Evolutionary conservation across 92 coral and sea anemone species (phyloP), one percentile per base, ranked within the genome.

Genomic region (Zoanthus sansibaricus): DNA sequence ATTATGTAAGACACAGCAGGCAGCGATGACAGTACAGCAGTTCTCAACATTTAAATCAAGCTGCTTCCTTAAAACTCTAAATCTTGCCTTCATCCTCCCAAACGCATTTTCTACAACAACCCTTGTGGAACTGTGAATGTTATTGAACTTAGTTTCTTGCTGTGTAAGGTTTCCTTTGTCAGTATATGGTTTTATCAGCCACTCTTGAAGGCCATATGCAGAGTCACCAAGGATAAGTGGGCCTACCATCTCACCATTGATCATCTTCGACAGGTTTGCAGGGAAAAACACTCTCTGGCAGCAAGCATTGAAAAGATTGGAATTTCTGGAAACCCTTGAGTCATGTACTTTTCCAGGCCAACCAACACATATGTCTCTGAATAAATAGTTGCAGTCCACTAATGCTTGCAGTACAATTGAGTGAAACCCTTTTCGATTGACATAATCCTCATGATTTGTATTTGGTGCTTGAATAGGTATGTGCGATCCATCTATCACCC

Each of bases 1-100:
- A 61, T 91, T 91, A 71, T 91, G 91, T 12, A 91, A 91, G 44
- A 74, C 84, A 75, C 93, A 91, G 61, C 93, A 91, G 42, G 91
- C 82, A 25, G 88, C 77, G 17, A 58, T 72, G 47, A 87, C 87
- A 17, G 64, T 32, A 52, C 77, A 69, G 56, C 87, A 74, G 49
- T 82, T 83, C 54, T 82, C 52, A 32, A 51, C 66, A 31, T 71
- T 51, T 7, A 84, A 66, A 31, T 91, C 86, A 20, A 87, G 18
- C 30, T 87, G 78, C 77, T 75, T 91, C 14, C 55, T 37, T 17
- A 89, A 71, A 33, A 75, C 31, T 17, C 56, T 70, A 70, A 89
- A 89, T 87, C 93, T 87, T 37, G 88, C 91, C 77, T 91, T 91
- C 47, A 87, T 31, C 75, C 84, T 75, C 42, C 88, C 93, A 87